Evolutionary conservation across 2,888 invertebrate species (phyloP).

Genomic region (Orchestes rusci): DNA sequence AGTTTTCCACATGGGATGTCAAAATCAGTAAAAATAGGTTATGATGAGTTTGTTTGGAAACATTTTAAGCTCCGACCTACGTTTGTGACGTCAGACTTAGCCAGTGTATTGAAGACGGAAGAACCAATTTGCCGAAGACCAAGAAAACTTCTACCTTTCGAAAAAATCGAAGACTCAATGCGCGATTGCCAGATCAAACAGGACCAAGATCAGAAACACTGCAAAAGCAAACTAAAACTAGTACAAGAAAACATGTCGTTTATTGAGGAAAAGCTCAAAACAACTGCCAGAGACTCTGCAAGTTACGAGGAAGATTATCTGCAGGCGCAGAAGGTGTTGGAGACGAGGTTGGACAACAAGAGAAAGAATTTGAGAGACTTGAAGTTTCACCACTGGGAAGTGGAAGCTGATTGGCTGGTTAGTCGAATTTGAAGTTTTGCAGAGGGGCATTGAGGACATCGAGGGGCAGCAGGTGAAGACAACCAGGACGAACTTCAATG

Average conservation of each 20-base stretch:
- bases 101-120: too few species aligned
- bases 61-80: too few species aligned
- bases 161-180: constrained; percentile 71
- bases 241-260: constrained; percentile 51
- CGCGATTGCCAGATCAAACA: constrained; percentile 60
- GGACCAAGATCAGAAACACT: constrained; percentile 66
- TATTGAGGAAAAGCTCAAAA: constrained; percentile 44
- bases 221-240: constrained; percentile 63
- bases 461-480: constrained; percentile 60
- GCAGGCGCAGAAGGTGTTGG: constrained; percentile 69
- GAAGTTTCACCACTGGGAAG: constrained; percentile 91
- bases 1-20: too few species aligned
- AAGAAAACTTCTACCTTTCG: too few species aligned
- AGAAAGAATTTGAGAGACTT: constrained; percentile 83
- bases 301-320: constrained; percentile 58
- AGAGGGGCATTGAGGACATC: constrained; percentile 55
- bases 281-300: constrained; percentile 24
- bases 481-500: constrained; percentile 59
- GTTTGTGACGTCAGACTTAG: too few species aligned
- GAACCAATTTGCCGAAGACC: too few species aligned
- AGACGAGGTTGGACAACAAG: constrained; percentile 77
- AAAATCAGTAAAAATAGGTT: too few species aligned
- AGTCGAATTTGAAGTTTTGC: constrained; percentile 67
- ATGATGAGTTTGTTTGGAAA: too few species aligned
- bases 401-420: constrained; percentile 81